Evolutionary conservation across 1,140 invertebrate species (phyloP).

Genomic region (Megathymus violae): DNA sequence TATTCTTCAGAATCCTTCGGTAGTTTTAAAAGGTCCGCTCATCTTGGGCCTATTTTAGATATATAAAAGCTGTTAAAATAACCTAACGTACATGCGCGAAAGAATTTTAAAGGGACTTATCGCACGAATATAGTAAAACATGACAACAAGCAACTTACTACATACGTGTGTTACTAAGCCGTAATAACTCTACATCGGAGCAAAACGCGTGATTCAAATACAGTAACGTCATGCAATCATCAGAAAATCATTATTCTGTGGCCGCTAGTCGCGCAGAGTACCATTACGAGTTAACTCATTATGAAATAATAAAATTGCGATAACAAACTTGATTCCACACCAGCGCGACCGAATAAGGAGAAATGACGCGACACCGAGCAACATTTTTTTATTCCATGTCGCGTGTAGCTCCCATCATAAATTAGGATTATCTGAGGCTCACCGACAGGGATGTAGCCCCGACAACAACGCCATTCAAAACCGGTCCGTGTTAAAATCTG

Average conservation of each 20-base stretch:
- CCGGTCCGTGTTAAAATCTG: constrained; percentile 13
- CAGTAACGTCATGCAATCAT: constrained; percentile 15
- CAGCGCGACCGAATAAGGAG: constrained; percentile 26
- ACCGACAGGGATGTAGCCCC: constrained; percentile 28
- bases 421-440: constrained; percentile 37
- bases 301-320: constrained; percentile 35
- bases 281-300: constrained; percentile 26
- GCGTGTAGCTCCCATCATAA: constrained; percentile 29
- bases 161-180: constrained; percentile 10
- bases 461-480: constrained; percentile 8
- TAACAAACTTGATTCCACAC: constrained; percentile 30
- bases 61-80: not conserved
- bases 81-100: not conserved
- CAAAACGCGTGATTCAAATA: constrained; percentile 13
- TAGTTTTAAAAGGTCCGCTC: too few species aligned
- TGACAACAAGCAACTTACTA: not conserved
- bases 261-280: constrained; percentile 18
- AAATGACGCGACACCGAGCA: constrained; percentile 21
- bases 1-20: too few species aligned
- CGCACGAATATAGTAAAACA: not conserved
- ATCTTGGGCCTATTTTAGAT: not conserved
- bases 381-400: constrained; percentile 11
- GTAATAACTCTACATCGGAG: not conserved
- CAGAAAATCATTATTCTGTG: constrained; percentile 25
- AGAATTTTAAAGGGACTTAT: not conserved